Conservation (phyloP, 1,140 invertebrate genomes). For the Tigriopus japonicus region DNA sequence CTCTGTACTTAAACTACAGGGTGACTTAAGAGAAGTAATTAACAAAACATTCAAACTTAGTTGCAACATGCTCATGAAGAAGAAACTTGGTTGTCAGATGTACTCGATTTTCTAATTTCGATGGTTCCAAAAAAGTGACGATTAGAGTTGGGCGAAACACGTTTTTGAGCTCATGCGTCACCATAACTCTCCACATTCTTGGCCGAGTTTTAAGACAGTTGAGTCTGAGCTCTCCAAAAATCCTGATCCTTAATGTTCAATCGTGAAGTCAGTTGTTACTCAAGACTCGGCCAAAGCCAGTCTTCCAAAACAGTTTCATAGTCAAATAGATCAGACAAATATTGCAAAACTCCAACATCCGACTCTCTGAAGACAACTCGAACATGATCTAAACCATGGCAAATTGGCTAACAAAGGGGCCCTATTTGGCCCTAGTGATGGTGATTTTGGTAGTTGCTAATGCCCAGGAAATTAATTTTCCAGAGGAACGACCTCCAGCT, state of each 20-base stretch:
- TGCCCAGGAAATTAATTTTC: constrained; percentile 6
- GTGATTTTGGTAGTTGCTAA: not conserved
- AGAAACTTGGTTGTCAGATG: too few species aligned
- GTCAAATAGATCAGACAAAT: not conserved
- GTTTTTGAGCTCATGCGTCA: not conserved
- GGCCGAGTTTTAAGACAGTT: not conserved
- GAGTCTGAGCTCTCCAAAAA: too few species aligned
- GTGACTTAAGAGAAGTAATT: too few species aligned
- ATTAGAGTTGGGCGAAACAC: not conserved
- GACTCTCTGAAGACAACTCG: not conserved
- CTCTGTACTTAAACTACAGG: too few species aligned
- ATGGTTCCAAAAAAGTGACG: not conserved
- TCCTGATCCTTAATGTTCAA: too few species aligned
- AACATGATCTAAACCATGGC: not conserved
- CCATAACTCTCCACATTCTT: not conserved
- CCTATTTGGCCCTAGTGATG: not conserved
- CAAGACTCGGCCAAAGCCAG: not conserved
- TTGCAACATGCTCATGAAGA: too few species aligned
- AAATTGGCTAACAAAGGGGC: not conserved
- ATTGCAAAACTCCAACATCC: not conserved
- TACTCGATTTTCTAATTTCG: too few species aligned
- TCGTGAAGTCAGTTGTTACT: too few species aligned
- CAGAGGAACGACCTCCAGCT: constrained; percentile 22
- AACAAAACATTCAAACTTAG: too few species aligned
- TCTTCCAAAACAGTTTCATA: not conserved